A percentile compares a stretch with the other conserved stretches of the same genome.
phyloP scores from a whole-genome alignment of 2,888 invertebrate genomes.

The Philaethria dido region DNA sequence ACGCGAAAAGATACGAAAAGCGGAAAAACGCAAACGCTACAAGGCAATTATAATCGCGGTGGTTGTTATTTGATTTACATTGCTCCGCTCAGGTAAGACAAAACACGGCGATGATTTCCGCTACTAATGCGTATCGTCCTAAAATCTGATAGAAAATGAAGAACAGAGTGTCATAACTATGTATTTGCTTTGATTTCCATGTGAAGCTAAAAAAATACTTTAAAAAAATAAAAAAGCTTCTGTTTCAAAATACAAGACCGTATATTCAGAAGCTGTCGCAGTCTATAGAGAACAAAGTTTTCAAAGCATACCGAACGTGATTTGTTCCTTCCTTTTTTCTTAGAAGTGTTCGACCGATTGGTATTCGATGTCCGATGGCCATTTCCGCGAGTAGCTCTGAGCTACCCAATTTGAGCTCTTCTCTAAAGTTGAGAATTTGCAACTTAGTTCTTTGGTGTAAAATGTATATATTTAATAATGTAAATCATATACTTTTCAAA shows the following conservation, averaged over 20 bases:
- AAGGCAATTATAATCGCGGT: too few relatives aligned
- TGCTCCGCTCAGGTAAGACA: too few relatives aligned
- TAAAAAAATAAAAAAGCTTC: too few relatives aligned
- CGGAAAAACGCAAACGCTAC: too few relatives aligned
- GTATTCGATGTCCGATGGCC: conserved; percentile 32
- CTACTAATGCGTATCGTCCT: too few relatives aligned
- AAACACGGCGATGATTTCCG: too few relatives aligned
- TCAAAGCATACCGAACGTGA: conserved; percentile 34
- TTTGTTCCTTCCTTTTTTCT: conserved; percentile 28
- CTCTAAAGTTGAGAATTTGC: conserved; percentile 13
- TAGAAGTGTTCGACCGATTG: conserved; percentile 28
- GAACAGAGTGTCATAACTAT: too few relatives aligned
- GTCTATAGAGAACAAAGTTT: conserved; percentile 22
- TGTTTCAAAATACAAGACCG: not conserved
- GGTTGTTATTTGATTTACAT: too few relatives aligned
- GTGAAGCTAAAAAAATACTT: too few relatives aligned
- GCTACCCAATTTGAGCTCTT: conserved; percentile 21
- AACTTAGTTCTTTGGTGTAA: conserved; percentile 10
- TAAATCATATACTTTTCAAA: not conserved
- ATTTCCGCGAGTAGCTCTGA: conserved; percentile 22
- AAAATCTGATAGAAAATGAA: too few relatives aligned
- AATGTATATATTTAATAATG: conserved; percentile 20
- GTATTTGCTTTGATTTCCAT: too few relatives aligned
- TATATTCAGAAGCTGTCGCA: conserved; percentile 15
- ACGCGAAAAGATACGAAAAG: too few relatives aligned